Evolutionary conservation across 2,888 invertebrate genomes (phyloP), one percentile per base, ranked within the genome.

Genomic region (Steinernema scapterisci): DNA sequence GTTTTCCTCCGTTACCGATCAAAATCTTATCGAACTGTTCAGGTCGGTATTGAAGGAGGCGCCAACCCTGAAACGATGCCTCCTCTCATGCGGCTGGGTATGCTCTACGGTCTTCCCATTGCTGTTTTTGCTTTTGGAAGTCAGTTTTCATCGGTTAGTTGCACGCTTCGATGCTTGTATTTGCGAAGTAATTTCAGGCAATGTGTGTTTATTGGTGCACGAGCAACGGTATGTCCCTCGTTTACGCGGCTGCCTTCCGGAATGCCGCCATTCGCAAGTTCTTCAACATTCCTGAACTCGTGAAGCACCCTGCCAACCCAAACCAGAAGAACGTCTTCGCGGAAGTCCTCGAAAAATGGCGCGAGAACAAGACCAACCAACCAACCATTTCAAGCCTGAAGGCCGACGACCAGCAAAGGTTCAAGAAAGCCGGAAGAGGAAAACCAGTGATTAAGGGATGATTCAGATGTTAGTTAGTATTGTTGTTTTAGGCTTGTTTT

Each of bases 181-280:
- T 6, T 38, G 9, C 38, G 3, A 38, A 38, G 0, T 31, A 13
- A 25, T 52, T 31, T 44, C 71, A 84, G 85, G 86, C 82, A 45
- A 74, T 85, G 5, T 84, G 84, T 70, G 80, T 85, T n/a, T 85
- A 85, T 72, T 86, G 86, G 86, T 81, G 81, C 25, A 84, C 85
- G 9, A 85, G 82, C 13, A 87, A 86, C 75, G 73, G 78, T 7
- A 77, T 86, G 25, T 85, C 86, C 3, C 75, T 86, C 11, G n/a
- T 81, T 23, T 84, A 82, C 75, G 77, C 86, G 0, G 82, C 75
- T 27, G 73, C 81, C 0, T 86, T 86, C 78, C 79, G 78, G 75
- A 75, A 75, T 1, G 76, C 75, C 6, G 76, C 82, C 1, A 77
- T 86, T 21, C 75, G 86, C 54, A 82, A 81, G 44, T 46, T 74